These are phyloP conservation scores for Echinarachnius parma DNA, from an alignment of 53 echinoderm and acorn worm genomes.

Conservation along the genomic window DNA sequence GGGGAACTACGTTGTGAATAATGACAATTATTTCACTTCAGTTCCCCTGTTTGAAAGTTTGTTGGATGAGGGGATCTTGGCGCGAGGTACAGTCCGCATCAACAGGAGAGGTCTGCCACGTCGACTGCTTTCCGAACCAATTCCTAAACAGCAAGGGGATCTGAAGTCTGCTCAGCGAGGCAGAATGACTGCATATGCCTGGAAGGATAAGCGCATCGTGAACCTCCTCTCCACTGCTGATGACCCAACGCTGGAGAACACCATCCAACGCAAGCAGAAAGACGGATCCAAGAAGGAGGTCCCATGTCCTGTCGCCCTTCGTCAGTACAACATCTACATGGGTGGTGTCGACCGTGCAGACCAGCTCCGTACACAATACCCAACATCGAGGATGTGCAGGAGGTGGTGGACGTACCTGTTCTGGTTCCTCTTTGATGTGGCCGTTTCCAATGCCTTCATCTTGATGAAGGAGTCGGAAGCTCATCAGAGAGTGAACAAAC, in stretches of 20 bases:
- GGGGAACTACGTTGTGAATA: not conserved
- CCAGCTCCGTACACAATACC: too few relatives aligned
- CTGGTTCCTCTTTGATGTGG: too few relatives aligned
- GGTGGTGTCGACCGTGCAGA: conserved; percentile 36
- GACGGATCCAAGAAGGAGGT: conserved; percentile 2
- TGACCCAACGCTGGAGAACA: not conserved
- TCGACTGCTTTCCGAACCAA: not conserved
- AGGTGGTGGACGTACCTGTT: too few relatives aligned
- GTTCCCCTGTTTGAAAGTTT: conserved; percentile 5
- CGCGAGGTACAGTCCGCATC: not conserved
- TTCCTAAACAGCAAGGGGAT: not conserved
- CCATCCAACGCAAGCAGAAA: not conserved
- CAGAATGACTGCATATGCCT: not conserved
- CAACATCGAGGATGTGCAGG: too few relatives aligned
- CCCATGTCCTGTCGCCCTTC: not conserved
- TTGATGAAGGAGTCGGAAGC: too few relatives aligned
- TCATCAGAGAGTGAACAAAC: too few relatives aligned
- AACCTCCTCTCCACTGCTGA: conserved; percentile 1
- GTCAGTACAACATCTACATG: conserved; percentile 45
- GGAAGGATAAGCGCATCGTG: not conserved
- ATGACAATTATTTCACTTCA: conserved; percentile 13
- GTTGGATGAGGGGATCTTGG: not conserved
- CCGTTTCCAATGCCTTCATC: too few relatives aligned
- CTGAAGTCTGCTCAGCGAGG: not conserved
- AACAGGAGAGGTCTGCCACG: conserved; percentile 5